These are phyloP conservation scores for Drosophila pegasa DNA, from an alignment of 2,888 invertebrate genomes.

Conservation along the genomic window DNA sequence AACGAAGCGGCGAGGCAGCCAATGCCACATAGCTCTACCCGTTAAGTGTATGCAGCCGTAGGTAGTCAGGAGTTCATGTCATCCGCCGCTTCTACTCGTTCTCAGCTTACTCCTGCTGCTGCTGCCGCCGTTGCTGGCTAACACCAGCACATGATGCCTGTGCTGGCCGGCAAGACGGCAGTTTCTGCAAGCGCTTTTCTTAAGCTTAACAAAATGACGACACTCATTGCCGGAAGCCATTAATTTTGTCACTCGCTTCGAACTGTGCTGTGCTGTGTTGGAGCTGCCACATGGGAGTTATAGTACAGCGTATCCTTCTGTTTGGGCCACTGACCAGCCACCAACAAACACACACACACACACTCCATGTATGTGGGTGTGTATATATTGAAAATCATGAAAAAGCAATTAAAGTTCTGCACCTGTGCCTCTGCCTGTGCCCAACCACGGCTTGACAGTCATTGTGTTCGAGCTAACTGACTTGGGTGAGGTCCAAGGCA, in stretches of 20 bases:
- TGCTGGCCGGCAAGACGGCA: conserved; percentile 36
- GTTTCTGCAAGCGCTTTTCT: conserved; percentile 63
- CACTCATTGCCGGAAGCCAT: conserved; percentile 75
- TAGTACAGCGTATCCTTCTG: background rate
- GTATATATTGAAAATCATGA: conserved; percentile 70
- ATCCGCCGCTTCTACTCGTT: conserved; percentile 26
- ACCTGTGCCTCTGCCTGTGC: conserved; percentile 70
- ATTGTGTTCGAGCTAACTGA: conserved; percentile 25
- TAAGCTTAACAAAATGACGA: conserved; percentile 66
- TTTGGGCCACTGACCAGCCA: conserved; percentile 45
- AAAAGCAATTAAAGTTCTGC: conserved; percentile 71
- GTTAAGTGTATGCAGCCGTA: conserved; percentile 61
- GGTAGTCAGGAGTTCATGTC: conserved; percentile 58
- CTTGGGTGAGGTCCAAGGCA: conserved; percentile 45
- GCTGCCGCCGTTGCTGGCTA: conserved; percentile 33
- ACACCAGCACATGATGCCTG: conserved; percentile 55
- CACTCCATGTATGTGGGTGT: background rate
- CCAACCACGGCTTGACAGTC: conserved; percentile 7
- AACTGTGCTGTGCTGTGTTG: conserved; percentile 53
- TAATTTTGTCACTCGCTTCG: conserved; percentile 77
- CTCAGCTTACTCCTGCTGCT: conserved; percentile 19
- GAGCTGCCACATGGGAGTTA: conserved; percentile 57
- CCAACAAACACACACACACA: background rate
- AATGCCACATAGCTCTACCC: conserved; percentile 16
- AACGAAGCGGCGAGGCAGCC: conserved; percentile 6